Evolutionary conservation across 2,797 vertebrate species (phyloP).

Genomic region (Muscicapa comitata): DNA sequence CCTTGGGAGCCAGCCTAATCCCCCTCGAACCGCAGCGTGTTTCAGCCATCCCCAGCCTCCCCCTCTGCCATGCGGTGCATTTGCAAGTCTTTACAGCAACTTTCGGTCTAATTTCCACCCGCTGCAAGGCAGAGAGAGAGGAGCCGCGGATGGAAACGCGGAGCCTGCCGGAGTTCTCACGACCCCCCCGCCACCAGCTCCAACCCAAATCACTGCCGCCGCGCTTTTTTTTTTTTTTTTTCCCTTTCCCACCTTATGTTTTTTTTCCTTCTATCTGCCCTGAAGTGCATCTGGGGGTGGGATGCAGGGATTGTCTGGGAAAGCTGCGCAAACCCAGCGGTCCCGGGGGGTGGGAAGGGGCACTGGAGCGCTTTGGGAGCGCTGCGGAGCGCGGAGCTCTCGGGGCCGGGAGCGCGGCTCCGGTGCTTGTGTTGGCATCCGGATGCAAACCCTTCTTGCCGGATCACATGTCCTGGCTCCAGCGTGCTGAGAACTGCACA

Average conservation of each 20-base stretch:
- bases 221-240: background rate
- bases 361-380: slow-evolving; percentile 68
- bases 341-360: background rate
- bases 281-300: background rate
- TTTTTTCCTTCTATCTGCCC: background rate
- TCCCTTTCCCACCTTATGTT: no score
- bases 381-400: slow-evolving; percentile 75
- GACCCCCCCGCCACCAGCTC: background rate
- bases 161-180: background rate
- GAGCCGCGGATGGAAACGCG: background rate
- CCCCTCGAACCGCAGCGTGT: slow-evolving; percentile 14
- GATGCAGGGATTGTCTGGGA: background rate
- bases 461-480: slow-evolving; percentile 83
- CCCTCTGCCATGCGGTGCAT: slow-evolving; percentile 18
- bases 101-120: background rate
- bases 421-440: slow-evolving; percentile 86
- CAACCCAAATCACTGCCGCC: background rate
- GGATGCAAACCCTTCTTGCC: slow-evolving; percentile 78
- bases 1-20: slow-evolving; percentile 62
- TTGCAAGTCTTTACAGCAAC: slow-evolving; percentile 35
- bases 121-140: background rate
- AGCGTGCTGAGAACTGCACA: slow-evolving; percentile 82
- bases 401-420: slow-evolving; percentile 80
- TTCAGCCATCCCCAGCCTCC: slow-evolving; percentile 13
- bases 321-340: background rate